Base-by-base conservation (phyloP, 2,888 invertebrate species). In the Azorinus chamasolen region DNA sequence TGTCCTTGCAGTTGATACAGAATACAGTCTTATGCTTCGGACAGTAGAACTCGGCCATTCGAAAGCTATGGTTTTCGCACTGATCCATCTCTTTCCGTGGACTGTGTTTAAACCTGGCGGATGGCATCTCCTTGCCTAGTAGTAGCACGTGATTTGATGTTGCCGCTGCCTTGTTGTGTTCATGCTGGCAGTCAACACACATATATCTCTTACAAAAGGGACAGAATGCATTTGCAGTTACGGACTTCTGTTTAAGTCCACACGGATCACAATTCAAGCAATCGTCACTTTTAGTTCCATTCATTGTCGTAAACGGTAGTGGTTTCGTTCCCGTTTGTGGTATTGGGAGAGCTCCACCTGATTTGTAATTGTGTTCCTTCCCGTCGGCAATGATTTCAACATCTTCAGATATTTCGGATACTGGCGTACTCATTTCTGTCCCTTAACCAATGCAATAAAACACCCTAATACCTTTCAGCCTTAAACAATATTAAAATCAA, bases 121-220 rank as follows among this genome's bases (percentile, higher is more conserved):
- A 62, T 18, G 61, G 64, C 55, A 76, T 62, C 12, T 71, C 71
- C 2, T 16, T 43, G 1, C 71, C 76, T 22, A 58, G 43, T 16
- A 76, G 45, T 43, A 76, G 50, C 6, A 66, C 58, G 50, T 76
- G 76, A 3, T 51, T 27, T 45, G 59, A 57, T 8, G 62, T 57
- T 24, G 43, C 16, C 4, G 59, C 62, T 1, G 65, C 51, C 5
- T 45, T 61, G 18, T 70, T 65, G 46, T 71, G 71, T 8, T 55
- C 55, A 14, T 57, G 65, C 14, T 71, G 45, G 37, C 76, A 76
- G 14, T 66, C 57, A 16, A 45, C 37, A 50, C 76, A 76, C 62
- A 76, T 54, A 41, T 65, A 61, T 55, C 66, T 70, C 61, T 76
- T 76, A 45, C 76, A 76, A n/a, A 61, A 53, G 0, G 62, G 27